Base-by-base conservation (phyloP, 2,113 vertebrate genomes). In the Meriones unguiculatus region DNA sequence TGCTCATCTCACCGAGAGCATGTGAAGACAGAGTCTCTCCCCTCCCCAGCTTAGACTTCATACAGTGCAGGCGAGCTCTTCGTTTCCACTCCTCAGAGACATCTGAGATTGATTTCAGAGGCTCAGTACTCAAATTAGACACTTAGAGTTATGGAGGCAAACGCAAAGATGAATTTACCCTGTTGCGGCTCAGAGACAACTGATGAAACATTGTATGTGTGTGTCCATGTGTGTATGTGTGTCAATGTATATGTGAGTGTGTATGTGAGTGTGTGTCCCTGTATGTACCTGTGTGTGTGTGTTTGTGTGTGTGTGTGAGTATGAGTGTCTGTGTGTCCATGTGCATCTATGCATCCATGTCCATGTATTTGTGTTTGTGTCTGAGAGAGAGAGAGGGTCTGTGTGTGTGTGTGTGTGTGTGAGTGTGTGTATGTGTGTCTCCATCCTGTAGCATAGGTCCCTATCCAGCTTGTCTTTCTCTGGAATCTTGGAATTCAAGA, bases 61-160 rank as follows among this genome's bases (percentile, higher is more conserved):
- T 94, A 94, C 89, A 97, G 92, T 97, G 90, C 97, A 96, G 95
- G 97, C 0, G 28, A 98, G 97, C 96, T 98, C 95, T 97, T 98
- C 98, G 80, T 95, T 64, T 89, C 95, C 67, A 94, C 87, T 98
- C 97, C 98, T 98, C 94, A 73, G 97, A 97, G 97, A 97, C 95
- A 96, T 97, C 97, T 96, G 96, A 98, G 97, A 97, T 97, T 95
- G 98, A 97, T 98, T 99, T 98, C 96, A 86, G 97, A 98, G 97
- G 97, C 92, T 97, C 87, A 96, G 93, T 96, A 57, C 97, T 98
- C 97, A 92, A 96, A 97, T 97, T 89, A 97, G 96, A 93, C 75
- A 88, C 38, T 90, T 77, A 93, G 95, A 93, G 93, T 95, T 87
- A 94, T 0, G 20, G 87, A 97, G 95, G 96, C 93, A 94, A 90